Conservation (phyloP, 2,888 invertebrate genomes). For the Cerastoderma edule region DNA sequence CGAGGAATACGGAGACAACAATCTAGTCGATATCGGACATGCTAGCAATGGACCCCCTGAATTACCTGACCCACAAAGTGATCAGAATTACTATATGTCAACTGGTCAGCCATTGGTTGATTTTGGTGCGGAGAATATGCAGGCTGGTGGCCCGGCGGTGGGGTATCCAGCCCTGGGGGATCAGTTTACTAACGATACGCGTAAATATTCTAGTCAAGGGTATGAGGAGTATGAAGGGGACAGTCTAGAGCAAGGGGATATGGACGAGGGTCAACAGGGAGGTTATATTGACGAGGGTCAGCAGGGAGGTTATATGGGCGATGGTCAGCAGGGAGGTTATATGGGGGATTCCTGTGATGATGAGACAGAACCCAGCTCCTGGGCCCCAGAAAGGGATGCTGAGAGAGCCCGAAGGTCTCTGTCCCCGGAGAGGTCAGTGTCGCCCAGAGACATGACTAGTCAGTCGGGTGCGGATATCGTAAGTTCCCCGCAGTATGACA, state of each 20-base stretch:
- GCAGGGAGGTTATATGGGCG: constrained; percentile 11
- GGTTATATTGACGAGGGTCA: constrained; percentile 27
- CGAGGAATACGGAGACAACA: constrained; percentile 36
- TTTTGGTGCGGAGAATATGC: constrained; percentile 13
- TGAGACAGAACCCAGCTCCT: constrained; percentile 44
- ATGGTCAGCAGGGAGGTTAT: constrained; percentile 7
- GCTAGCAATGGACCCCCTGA: constrained; percentile 10
- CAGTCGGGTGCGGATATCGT: constrained; percentile 9
- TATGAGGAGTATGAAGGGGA: constrained; percentile 24
- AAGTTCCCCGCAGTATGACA: constrained; percentile 29
- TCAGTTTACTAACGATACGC: constrained; percentile 1
- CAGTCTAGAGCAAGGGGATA: neutral
- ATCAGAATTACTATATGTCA: constrained; percentile 35
- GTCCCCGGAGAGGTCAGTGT: constrained; percentile 58
- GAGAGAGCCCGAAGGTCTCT: constrained; percentile 48
- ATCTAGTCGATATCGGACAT: constrained; percentile 34
- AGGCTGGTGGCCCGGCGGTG: neutral
- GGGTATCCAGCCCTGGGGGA: neutral
- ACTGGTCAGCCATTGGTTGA: constrained; percentile 47
- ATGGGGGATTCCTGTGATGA: constrained; percentile 35
- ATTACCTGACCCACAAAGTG: constrained; percentile 14
- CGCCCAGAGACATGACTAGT: constrained; percentile 34
- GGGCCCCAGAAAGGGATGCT: constrained; percentile 52
- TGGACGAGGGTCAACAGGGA: constrained; percentile 18
- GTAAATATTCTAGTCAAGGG: constrained; percentile 33